Percentiles rank a stretch among this genome's conserved stretches.
These are phyloP conservation scores for Gnathonemus echidnorhynchus DNA, from an alignment of 2,113 vertebrate genomes.

Conservation along the genomic window DNA sequence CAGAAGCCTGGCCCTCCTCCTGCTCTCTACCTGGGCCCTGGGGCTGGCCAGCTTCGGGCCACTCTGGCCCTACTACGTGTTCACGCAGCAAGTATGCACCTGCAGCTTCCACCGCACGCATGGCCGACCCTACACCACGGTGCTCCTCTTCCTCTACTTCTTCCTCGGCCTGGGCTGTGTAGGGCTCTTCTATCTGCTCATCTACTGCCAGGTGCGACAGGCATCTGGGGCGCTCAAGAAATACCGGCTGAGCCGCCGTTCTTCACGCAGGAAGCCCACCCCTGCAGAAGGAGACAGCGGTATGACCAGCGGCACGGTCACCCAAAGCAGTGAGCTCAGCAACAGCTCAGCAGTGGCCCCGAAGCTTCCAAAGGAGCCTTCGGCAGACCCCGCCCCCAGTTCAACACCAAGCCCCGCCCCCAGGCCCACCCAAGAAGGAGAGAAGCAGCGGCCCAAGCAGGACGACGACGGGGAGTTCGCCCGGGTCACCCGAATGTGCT, in stretches of 20 bases:
- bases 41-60: constrained; percentile 68
- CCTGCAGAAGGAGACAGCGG: constrained; percentile 56
- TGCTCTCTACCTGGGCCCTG: constrained; percentile 59
- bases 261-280: constrained; percentile 39
- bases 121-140: constrained; percentile 72
- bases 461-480: constrained; percentile 61
- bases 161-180: constrained; percentile 69
- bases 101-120: constrained; percentile 77
- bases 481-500: constrained; percentile 76
- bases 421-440: neutral
- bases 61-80: constrained; percentile 67
- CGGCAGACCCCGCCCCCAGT: neutral
- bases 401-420: neutral
- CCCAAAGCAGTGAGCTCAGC: constrained; percentile 51
- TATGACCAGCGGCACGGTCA: constrained; percentile 45
- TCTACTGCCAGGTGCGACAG: constrained; percentile 63
- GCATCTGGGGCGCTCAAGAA: constrained; percentile 58
- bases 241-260: constrained; percentile 61
- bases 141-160: constrained; percentile 74
- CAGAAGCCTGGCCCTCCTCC: constrained; percentile 49
- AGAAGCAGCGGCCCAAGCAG: neutral
- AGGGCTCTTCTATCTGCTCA: constrained; percentile 72
- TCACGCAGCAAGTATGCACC: constrained; percentile 76
- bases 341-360: constrained; percentile 21
- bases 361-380: neutral